These are phyloP conservation scores for Cyclopterus lumpus DNA, from an alignment of 2,797 vertebrate genomes.

Conservation along the genomic window DNA sequence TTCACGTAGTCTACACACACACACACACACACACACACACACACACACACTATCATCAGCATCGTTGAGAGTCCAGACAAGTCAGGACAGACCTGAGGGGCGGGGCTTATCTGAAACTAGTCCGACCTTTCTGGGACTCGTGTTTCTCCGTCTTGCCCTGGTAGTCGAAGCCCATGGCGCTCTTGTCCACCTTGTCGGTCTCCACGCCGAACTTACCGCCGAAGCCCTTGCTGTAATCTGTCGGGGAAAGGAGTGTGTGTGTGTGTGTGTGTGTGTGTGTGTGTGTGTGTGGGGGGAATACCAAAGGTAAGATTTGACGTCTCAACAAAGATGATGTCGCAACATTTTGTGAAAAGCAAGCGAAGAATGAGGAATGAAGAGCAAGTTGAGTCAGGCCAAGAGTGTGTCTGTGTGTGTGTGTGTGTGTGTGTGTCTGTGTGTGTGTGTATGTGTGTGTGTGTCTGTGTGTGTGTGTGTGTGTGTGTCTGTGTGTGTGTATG, in stretches of 20 bases:
- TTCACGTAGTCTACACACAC: constrained; percentile 89
- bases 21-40: neutral
- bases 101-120: no score
- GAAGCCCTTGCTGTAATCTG: constrained; percentile 86
- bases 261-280: no score
- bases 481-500: no score
- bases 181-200: constrained; percentile 95
- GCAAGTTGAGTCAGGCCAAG: neutral
- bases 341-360: neutral
- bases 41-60: no score
- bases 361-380: constrained; percentile 30
- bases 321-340: no score
- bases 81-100: no score
- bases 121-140: constrained; percentile 92
- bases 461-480: neutral
- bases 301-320: no score
- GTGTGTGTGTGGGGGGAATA: no score
- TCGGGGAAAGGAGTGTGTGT: no score
- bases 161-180: constrained; percentile 94
- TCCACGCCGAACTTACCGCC: constrained; percentile 88
- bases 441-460: neutral
- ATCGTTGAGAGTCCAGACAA: no score
- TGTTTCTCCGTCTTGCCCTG: constrained; percentile 93
- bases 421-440: constrained; percentile 7
- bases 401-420: neutral